Evolutionary conservation across 2,888 invertebrate genomes (phyloP).

Genomic region (Cancer borealis): DNA sequence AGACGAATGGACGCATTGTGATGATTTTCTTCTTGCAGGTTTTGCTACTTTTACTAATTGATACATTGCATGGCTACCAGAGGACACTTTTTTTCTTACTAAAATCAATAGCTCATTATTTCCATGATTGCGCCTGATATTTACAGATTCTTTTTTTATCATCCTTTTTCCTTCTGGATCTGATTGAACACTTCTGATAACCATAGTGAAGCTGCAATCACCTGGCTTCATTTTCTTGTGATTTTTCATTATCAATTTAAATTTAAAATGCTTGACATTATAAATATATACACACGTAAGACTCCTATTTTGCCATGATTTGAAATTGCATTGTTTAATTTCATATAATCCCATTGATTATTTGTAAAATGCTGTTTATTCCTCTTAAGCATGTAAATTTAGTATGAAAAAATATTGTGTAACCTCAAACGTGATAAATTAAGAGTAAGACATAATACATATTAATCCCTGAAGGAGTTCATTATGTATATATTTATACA

Average conservation of each 20-base stretch:
- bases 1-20: constrained; percentile 69
- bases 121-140: constrained; percentile 54
- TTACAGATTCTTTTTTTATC: constrained; percentile 47
- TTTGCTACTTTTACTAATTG: constrained; percentile 50
- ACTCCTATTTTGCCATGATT: constrained; percentile 44
- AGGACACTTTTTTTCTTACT: constrained; percentile 45
- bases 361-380: background rate
- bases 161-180: constrained; percentile 27
- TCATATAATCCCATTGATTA: background rate
- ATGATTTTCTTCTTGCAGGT: constrained; percentile 60
- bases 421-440: background rate
- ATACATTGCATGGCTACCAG: constrained; percentile 62
- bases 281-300: constrained; percentile 60
- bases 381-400: background rate
- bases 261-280: background rate
- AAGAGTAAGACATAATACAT: background rate
- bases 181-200: constrained; percentile 56
- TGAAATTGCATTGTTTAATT: background rate
- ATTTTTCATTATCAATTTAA: constrained; percentile 24
- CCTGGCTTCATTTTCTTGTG: constrained; percentile 53
- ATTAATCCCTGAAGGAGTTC: background rate
- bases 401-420: background rate
- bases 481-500: constrained; percentile 58
- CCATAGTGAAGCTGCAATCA: constrained; percentile 13
- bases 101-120: constrained; percentile 45